Evolutionary conservation across 2,888 invertebrate species (phyloP).

Genomic region (Sthenelais limicola): DNA sequence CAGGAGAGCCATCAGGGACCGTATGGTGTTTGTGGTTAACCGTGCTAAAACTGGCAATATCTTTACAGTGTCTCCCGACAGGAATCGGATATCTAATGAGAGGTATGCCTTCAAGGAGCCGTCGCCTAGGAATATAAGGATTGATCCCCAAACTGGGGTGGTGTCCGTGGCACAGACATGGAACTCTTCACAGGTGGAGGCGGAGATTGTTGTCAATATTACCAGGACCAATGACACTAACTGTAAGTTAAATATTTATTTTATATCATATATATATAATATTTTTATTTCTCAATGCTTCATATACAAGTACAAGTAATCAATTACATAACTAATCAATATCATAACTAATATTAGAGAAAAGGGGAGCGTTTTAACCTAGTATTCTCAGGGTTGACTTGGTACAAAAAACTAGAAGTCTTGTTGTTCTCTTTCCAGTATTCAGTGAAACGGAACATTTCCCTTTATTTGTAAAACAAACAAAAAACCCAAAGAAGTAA

Average conservation of each 20-base stretch:
- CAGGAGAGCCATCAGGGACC: conserved; percentile 12
- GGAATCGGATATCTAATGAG: background rate
- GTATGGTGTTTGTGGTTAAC: conserved; percentile 24
- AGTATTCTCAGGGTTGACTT: too few relatives aligned
- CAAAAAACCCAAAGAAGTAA: too few relatives aligned
- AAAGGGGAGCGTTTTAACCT: too few relatives aligned
- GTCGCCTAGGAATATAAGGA: conserved; percentile 1
- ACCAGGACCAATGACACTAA: conserved; percentile 11
- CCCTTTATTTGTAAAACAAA: too few relatives aligned
- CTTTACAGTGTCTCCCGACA: conserved; percentile 5
- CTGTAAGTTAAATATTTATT: conserved; percentile 18
- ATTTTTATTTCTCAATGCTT: too few relatives aligned
- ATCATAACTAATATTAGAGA: too few relatives aligned
- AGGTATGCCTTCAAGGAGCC: conserved; percentile 11
- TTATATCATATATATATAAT: background rate
- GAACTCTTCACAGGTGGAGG: background rate
- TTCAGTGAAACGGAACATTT: too few relatives aligned
- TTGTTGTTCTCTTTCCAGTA: too few relatives aligned
- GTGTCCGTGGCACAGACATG: background rate
- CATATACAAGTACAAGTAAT: too few relatives aligned
- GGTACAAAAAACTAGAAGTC: too few relatives aligned
- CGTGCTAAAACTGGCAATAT: conserved; percentile 17
- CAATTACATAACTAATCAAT: too few relatives aligned
- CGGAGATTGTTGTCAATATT: conserved; percentile 20
- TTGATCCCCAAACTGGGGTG: conserved; percentile 24